A percentile compares a stretch with the other conserved stretches of the same genome.
These are phyloP conservation scores for Dioctria rufipes DNA, from an alignment of 2,888 invertebrate genomes.

Conservation along the genomic window DNA sequence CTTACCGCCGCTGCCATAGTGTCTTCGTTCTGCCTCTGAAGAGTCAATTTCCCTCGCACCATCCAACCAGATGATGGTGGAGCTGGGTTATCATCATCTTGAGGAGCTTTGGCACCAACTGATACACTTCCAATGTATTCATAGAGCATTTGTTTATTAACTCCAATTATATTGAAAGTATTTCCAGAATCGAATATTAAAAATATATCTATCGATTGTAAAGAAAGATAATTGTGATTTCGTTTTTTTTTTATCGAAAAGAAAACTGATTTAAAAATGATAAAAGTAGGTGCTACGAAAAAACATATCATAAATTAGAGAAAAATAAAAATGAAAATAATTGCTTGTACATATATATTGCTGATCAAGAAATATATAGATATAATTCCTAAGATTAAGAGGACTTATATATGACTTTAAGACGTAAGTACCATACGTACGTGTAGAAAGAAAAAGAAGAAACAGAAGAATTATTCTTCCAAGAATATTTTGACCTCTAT, in stretches of 20 bases:
- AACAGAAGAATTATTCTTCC: no score
- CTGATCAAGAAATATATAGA: no score
- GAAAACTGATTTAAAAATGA: not conserved
- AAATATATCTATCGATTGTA: conserved; percentile 41
- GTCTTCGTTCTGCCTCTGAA: conserved; percentile 67
- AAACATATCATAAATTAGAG: not conserved
- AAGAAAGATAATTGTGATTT: not conserved
- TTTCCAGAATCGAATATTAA: conserved; percentile 63
- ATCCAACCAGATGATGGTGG: conserved; percentile 70
- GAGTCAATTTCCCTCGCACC: conserved; percentile 69
- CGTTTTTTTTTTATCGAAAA: not conserved
- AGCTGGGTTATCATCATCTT: conserved; percentile 67
- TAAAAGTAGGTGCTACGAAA: not conserved
- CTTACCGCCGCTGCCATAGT: conserved; percentile 70
- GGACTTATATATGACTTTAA: no score
- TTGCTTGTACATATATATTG: no score
- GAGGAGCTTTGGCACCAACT: conserved; percentile 70
- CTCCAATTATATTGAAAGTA: conserved; percentile 69
- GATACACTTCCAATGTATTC: conserved; percentile 70
- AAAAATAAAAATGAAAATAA: not conserved
- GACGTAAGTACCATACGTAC: no score
- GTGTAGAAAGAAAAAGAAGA: no score
- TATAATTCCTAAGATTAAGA: no score
- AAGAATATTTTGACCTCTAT: no score
- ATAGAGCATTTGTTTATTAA: conserved; percentile 71